These are phyloP conservation scores for Cephus pygmeus DNA, from an alignment of 2,888 invertebrate species.

Conservation along the genomic window DNA sequence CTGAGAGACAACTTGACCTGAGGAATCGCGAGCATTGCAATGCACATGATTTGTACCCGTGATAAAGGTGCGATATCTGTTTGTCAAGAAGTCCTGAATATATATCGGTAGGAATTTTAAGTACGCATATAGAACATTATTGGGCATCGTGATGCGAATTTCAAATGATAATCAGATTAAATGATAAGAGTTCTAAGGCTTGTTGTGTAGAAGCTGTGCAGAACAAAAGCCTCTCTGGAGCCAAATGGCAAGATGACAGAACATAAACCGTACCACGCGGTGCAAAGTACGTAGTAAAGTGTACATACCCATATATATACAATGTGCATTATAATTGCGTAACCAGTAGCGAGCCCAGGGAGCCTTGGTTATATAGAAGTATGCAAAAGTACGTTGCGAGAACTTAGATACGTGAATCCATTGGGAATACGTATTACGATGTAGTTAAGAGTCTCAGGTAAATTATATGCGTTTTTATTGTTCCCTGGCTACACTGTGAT, in stretches of 20 bases:
- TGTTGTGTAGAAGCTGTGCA: background rate
- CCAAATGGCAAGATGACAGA: background rate
- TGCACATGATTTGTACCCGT: background rate
- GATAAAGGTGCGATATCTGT: background rate
- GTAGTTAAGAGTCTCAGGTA: background rate
- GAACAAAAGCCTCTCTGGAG: background rate
- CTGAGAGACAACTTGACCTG: background rate
- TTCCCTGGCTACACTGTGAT: background rate
- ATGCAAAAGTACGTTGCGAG: slow-evolving; percentile 6
- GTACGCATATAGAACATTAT: background rate
- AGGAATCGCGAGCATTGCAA: background rate
- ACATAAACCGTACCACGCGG: slow-evolving; percentile 27
- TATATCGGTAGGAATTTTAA: too few species aligned
- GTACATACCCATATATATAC: background rate
- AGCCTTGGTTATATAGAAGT: slow-evolving; percentile 13
- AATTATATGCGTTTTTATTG: background rate
- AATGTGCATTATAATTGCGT: slow-evolving; percentile 28
- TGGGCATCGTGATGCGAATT: background rate
- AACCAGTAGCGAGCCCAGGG: slow-evolving; percentile 10
- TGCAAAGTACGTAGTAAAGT: slow-evolving; percentile 20
- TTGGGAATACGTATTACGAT: background rate
- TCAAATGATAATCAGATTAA: background rate
- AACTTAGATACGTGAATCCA: slow-evolving; percentile 14
- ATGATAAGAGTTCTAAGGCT: background rate
- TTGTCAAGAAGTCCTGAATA: background rate